Evolutionary conservation across 2,797 vertebrate species (phyloP).

Genomic region (Knipowitschia caucasica): DNA sequence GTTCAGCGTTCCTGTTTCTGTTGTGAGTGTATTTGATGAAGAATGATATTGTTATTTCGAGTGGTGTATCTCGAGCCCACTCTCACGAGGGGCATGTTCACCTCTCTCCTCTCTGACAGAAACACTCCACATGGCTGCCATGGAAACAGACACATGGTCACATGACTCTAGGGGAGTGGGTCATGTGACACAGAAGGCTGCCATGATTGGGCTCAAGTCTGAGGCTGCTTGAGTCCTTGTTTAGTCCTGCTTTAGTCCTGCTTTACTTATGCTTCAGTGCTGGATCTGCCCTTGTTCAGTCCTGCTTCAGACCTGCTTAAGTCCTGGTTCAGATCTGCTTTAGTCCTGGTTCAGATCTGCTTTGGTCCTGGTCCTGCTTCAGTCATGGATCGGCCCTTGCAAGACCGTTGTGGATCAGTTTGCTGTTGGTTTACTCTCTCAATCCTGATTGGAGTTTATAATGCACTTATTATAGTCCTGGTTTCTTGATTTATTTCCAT

Average conservation of each 20-base stretch:
- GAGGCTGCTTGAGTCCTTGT: constrained; percentile 24
- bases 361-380: neutral
- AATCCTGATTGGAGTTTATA: too few species aligned
- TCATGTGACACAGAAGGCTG: constrained; percentile 67
- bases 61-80: too few species aligned
- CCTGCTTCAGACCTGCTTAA: neutral
- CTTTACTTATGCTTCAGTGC: too few species aligned
- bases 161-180: constrained; percentile 64
- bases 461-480: too few species aligned
- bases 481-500: too few species aligned
- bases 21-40: too few species aligned
- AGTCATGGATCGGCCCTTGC: too few species aligned
- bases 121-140: constrained; percentile 72
- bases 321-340: neutral
- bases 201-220: constrained; percentile 55
- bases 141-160: constrained; percentile 76
- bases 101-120: constrained; percentile 52
- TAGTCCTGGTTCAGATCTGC: neutral
- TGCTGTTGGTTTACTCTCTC: too few species aligned
- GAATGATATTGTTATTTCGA: too few species aligned
- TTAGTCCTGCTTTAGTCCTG: neutral
- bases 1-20: too few species aligned
- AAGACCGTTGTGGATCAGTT: too few species aligned
- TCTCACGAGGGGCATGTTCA: constrained; percentile 53
- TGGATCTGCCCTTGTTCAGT: too few species aligned